Evolutionary conservation across 2,113 vertebrate genomes (phyloP), one percentile per base, ranked within the genome.

Genomic region (Ictidomys tridecemlineatus): DNA sequence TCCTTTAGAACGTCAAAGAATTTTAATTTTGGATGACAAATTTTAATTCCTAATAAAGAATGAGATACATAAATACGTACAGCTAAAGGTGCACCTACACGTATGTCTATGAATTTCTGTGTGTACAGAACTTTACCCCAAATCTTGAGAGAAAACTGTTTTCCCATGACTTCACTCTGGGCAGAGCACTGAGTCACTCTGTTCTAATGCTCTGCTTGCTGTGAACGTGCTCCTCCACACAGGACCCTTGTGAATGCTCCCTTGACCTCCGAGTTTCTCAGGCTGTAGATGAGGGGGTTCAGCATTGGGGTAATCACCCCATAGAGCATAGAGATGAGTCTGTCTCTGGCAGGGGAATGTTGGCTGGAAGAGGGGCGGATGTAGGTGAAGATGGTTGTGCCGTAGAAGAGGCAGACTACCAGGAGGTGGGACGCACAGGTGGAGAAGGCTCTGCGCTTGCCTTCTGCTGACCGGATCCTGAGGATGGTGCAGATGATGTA

Each of bases 371-470:
- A 87, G 2, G 89, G 95, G 1, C 61, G 42, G 0, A 97, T 18
- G 4, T 96, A 97, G 6, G 87, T 97, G 48, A 95, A 94, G 32
- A 96, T 88, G 9, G 92, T 16, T 1, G 96, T 95, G 48, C 88
- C 96, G 32, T 95, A 97, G 3, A 95, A 97, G 39, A 97, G 51
- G 34, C 88, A 85, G 37, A 97, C 95, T 5, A 97, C 95, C 48
- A 92, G 86, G 16, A 98, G 95, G 51, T 97, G 95, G 22, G 95
- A 97, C 3, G 79, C 78, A 53, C 97, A 97, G 0, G 95, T 96
- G 28, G 93, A 98, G 65, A 98, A 98, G 22, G 92, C 96, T 76
- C 96, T 98, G 30, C n/a, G 30, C 14, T 94, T 96, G 11, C 94
- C 93, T 39, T 85, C 92, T 1, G 26, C 82, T 5, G 96, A 97